Conservation (phyloP, 2,888 invertebrate species). For the Archips crataeganus region DNA sequence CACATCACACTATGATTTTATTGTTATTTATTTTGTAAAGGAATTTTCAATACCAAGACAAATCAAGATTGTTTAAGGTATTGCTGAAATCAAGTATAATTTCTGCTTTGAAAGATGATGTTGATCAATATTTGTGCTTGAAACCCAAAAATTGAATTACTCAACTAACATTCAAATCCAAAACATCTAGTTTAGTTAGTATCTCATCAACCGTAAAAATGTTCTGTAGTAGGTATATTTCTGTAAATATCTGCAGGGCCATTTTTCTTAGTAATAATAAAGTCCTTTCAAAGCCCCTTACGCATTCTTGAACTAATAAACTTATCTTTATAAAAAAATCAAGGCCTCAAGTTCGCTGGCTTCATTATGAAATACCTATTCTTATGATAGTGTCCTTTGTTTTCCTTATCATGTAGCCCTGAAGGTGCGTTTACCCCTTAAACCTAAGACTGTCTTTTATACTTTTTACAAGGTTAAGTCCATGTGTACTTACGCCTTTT, state of each 20-base stretch:
- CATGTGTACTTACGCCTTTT: neutral
- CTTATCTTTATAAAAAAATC: conserved; percentile 46
- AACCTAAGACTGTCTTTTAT: conserved; percentile 54
- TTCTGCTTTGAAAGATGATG: no score
- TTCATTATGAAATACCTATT: conserved; percentile 51
- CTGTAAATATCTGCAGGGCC: neutral
- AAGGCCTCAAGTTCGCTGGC: conserved; percentile 54
- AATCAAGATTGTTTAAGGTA: no score
- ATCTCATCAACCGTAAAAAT: neutral
- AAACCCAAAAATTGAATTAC: no score
- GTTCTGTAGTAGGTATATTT: neutral
- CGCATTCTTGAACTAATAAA: conserved; percentile 32
- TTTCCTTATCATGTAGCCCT: conserved; percentile 71
- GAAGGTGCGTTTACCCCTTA: conserved; percentile 77
- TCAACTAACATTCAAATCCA: no score
- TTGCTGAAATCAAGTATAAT: no score
- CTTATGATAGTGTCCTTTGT: conserved; percentile 64
- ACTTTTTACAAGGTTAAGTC: conserved; percentile 46
- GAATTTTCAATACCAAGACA: no score
- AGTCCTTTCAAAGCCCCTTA: conserved; percentile 23
- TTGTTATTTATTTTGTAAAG: no score
- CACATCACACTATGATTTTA: no score
- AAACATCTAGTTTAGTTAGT: neutral
- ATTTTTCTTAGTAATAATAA: neutral
- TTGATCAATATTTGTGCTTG: no score